Percentiles rank a stretch among this genome's conserved stretches.
Evolutionary conservation across 1,140 invertebrate genomes (phyloP).

Genomic region (Colletes gigas): DNA sequence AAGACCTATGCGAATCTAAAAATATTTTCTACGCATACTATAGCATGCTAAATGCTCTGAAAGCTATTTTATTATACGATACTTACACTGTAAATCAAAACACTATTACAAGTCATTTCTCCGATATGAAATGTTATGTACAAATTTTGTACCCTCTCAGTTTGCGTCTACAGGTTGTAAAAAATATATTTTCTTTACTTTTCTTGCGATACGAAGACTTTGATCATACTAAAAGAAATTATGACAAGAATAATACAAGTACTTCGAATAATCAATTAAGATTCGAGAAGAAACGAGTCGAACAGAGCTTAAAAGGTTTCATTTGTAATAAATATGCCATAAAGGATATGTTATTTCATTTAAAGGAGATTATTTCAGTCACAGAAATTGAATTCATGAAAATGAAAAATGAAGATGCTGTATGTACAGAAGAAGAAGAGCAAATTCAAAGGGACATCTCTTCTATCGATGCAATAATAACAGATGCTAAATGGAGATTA

Average conservation of each 20-base stretch:
- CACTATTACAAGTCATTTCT: conserved; percentile 49
- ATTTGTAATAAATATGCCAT: conserved; percentile 72
- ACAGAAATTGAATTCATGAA: conserved; percentile 55
- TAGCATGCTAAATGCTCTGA: conserved; percentile 67
- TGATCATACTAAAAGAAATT: conserved; percentile 36
- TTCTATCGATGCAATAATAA: conserved; percentile 52
- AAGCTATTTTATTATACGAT: conserved; percentile 66
- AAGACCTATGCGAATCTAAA: conserved; percentile 47
- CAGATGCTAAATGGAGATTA: conserved; percentile 72
- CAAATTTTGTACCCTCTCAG: conserved; percentile 61
- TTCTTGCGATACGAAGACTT: conserved; percentile 73
- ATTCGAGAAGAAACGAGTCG: conserved; percentile 2
- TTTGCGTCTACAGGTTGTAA: conserved; percentile 68
- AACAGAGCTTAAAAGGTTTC: conserved; percentile 60
- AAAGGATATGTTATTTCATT: conserved; percentile 63
- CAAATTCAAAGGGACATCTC: conserved; percentile 55
- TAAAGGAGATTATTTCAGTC: conserved; percentile 58
- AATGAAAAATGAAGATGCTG: conserved; percentile 41
- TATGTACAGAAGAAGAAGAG: conserved; percentile 46
- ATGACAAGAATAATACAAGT: conserved; percentile 50
- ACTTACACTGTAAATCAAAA: conserved; percentile 57
- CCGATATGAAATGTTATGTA: conserved; percentile 61
- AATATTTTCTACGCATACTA: conserved; percentile 67
- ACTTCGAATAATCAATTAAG: conserved; percentile 12
- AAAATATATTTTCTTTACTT: conserved; percentile 74